A percentile compares a stretch with the other conserved stretches of the same genome.
These are phyloP conservation scores for Lepisosteus osseus DNA, from an alignment of 2,113 vertebrate species.

Conservation along the genomic window DNA sequence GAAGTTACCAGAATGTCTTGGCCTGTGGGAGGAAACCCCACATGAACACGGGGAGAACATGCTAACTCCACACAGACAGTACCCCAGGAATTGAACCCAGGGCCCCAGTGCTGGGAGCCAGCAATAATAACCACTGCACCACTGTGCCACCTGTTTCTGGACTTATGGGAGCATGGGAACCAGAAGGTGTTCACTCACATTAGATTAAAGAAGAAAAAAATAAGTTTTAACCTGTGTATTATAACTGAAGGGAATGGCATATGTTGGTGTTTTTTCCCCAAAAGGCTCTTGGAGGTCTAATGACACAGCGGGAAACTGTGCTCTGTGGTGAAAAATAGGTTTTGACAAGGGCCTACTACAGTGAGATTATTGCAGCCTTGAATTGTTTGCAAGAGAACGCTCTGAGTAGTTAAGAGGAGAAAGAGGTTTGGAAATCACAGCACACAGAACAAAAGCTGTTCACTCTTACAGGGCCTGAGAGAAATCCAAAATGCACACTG, in stretches of 20 bases:
- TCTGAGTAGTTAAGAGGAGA: slow-evolving; percentile 1
- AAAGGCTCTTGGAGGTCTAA: slow-evolving; percentile 1
- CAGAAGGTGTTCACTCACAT: too few species aligned
- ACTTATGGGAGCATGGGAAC: not conserved
- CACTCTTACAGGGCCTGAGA: slow-evolving; percentile 37
- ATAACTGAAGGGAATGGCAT: not conserved
- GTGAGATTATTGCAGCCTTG: slow-evolving; percentile 4
- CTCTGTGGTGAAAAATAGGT: not conserved
- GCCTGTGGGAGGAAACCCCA: too few species aligned
- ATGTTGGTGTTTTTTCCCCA: not conserved
- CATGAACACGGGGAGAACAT: too few species aligned
- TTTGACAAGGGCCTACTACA: not conserved
- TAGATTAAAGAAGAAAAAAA: not conserved
- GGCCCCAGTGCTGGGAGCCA: too few species aligned
- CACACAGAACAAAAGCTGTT: slow-evolving; percentile 20
- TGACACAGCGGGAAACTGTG: not conserved
- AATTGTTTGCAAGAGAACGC: too few species aligned
- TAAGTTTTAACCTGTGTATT: too few species aligned
- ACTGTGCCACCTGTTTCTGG: too few species aligned
- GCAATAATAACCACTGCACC: too few species aligned
- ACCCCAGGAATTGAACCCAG: too few species aligned
- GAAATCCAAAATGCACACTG: slow-evolving; percentile 31
- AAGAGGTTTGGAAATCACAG: not conserved
- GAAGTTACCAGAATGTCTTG: too few species aligned
- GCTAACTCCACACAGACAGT: too few species aligned